These are phyloP conservation scores for Gyps fulvus DNA, from an alignment of 2,113 vertebrate genomes.

Conservation along the genomic window DNA sequence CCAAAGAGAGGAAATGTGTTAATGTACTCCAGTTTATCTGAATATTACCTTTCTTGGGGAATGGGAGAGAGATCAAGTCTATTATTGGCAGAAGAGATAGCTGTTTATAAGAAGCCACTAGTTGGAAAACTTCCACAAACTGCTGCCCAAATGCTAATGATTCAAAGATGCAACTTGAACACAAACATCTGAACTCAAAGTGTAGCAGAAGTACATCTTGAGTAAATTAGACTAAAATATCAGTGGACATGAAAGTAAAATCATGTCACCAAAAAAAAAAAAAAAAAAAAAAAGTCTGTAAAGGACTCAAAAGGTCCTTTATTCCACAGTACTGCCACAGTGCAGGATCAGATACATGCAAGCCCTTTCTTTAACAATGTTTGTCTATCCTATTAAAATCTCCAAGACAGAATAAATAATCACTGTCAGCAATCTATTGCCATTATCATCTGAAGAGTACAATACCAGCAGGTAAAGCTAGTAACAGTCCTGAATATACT, in stretches of 20 bases:
- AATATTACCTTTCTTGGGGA: constrained; percentile 57
- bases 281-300: not conserved
- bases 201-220: not conserved
- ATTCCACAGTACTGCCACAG: not conserved
- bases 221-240: not conserved
- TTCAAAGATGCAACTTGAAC: constrained; percentile 29
- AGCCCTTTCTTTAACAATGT: not conserved
- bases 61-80: not conserved
- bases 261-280: not conserved
- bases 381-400: not conserved
- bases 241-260: not conserved
- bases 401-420: not conserved
- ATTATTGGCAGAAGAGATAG: not conserved
- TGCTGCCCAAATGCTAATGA: constrained; percentile 17
- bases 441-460: not conserved
- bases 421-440: not conserved
- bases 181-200: constrained; percentile 30
- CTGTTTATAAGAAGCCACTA: constrained; percentile 1
- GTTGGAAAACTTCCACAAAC: constrained; percentile 28
- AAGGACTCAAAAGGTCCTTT: not conserved
- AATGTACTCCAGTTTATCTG: not conserved
- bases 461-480: not conserved
- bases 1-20: not conserved
- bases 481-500: not conserved
- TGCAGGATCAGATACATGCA: not conserved